A percentile compares a stretch with the other conserved stretches of the same genome.
phyloP scores from a whole-genome alignment of 2,888 invertebrate species.

The Anaspis maculata region DNA sequence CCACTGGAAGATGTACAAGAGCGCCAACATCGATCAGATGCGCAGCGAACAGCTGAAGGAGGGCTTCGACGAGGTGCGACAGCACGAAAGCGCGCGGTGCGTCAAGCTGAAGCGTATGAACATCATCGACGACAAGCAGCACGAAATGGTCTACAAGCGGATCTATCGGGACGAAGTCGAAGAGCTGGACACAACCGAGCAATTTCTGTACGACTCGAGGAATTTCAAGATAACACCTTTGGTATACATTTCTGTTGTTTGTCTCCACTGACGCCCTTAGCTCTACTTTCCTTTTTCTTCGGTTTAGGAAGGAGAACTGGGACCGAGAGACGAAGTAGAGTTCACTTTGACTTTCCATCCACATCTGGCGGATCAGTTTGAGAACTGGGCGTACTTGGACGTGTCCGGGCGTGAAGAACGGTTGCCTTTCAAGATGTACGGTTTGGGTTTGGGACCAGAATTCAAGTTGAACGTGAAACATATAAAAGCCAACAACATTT shows the following conservation, averaged over 20 bases:
- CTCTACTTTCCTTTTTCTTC: too few species aligned
- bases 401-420: slow-evolving; percentile 49
- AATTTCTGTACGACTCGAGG: slow-evolving; percentile 32
- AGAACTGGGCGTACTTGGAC: slow-evolving; percentile 49
- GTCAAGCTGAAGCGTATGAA: slow-evolving; percentile 28
- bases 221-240: slow-evolving; percentile 46
- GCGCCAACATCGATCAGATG: slow-evolving; percentile 38
- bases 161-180: slow-evolving; percentile 40
- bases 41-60: slow-evolving; percentile 22
- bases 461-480: slow-evolving; percentile 49
- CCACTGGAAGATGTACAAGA: slow-evolving; percentile 50
- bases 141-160: slow-evolving; percentile 38
- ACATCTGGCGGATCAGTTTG: slow-evolving; percentile 44
- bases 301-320: slow-evolving; percentile 50
- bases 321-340: slow-evolving; percentile 48
- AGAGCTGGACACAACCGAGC: slow-evolving; percentile 27
- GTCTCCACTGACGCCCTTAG: too few species aligned
- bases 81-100: slow-evolving; percentile 26
- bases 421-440: slow-evolving; percentile 46
- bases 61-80: slow-evolving; percentile 25
- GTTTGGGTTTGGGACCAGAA: slow-evolving; percentile 50
- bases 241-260: slow-evolving; percentile 5
- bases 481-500: slow-evolving; percentile 50
- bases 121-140: slow-evolving; percentile 29
- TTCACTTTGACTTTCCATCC: slow-evolving; percentile 51